phyloP scores from a whole-genome alignment of 2,888 invertebrate genomes.

The Pantelozetes paolii region DNA sequence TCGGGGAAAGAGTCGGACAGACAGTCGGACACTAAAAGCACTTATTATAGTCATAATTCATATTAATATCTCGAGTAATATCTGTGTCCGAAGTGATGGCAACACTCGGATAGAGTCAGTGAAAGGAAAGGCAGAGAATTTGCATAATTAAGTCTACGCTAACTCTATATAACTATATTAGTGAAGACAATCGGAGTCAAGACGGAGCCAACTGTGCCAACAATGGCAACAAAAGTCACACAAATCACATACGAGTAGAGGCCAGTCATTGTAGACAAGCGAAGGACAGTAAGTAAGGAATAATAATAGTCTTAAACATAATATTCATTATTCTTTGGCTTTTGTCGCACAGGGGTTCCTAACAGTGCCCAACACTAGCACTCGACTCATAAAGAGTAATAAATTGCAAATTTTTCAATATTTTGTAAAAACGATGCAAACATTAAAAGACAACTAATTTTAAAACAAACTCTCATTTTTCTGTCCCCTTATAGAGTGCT shows the following conservation, averaged over 20 bases:
- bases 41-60: slow-evolving; percentile 16
- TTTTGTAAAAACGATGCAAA: slow-evolving; percentile 15
- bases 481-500: too few relatives aligned
- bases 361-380: neutral
- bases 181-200: slow-evolving; percentile 2
- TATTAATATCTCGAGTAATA: slow-evolving; percentile 5
- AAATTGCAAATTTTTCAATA: slow-evolving; percentile 19
- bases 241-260: slow-evolving; percentile 28
- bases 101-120: slow-evolving; percentile 16
- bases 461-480: neutral
- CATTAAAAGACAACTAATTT: slow-evolving; percentile 13
- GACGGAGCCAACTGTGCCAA: slow-evolving; percentile 6
- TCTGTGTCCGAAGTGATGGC: slow-evolving; percentile 22
- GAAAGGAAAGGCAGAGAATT: neutral
- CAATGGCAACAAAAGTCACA: slow-evolving; percentile 3
- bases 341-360: slow-evolving; percentile 20
- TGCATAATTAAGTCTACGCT: slow-evolving; percentile 24
- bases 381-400: neutral
- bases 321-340: slow-evolving; percentile 3
- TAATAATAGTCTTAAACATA: neutral
- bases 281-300: slow-evolving; percentile 25
- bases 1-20: neutral
- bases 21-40: neutral
- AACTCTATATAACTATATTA: slow-evolving; percentile 13
- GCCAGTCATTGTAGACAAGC: slow-evolving; percentile 28